Percentiles rank a stretch among this genome's conserved stretches.
Evolutionary conservation across 2,797 vertebrate genomes (phyloP).

Genomic region (Danio aesculapii): DNA sequence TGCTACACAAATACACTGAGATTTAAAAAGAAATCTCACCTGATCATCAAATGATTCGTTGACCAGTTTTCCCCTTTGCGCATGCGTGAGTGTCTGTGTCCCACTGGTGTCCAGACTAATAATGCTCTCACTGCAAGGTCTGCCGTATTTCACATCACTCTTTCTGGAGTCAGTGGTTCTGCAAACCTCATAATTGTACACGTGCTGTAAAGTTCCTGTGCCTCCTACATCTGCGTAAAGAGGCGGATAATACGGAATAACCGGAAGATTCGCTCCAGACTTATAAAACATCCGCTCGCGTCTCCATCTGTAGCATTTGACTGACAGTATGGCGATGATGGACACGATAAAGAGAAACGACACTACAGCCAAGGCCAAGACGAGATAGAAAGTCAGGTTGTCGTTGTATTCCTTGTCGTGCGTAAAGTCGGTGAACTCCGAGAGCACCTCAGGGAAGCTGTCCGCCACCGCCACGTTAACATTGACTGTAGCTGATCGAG

Average conservation of each 20-base stretch:
- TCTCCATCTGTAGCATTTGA: too few species aligned
- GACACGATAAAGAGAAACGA: too few species aligned
- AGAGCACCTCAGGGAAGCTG: slow-evolving; percentile 50
- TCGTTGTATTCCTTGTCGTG: not conserved
- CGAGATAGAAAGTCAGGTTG: slow-evolving; percentile 53
- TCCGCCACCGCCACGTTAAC: slow-evolving; percentile 55
- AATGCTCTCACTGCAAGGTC: slow-evolving; percentile 38
- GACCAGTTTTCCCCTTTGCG: slow-evolving; percentile 8
- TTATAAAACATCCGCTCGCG: slow-evolving; percentile 33
- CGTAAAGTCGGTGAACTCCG: slow-evolving; percentile 34
- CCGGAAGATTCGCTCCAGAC: too few species aligned
- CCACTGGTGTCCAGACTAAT: slow-evolving; percentile 51
- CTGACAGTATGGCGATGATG: too few species aligned
- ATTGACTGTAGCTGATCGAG: slow-evolving; percentile 55
- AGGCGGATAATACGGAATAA: not conserved
- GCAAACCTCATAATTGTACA: slow-evolving; percentile 61
- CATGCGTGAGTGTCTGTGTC: slow-evolving; percentile 50
- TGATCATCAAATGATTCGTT: not conserved
- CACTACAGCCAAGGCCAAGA: slow-evolving; percentile 64
- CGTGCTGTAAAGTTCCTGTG: slow-evolving; percentile 58
- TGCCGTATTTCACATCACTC: too few species aligned
- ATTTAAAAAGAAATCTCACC: slow-evolving; percentile 47
- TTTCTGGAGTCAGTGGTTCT: slow-evolving; percentile 61
- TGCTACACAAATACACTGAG: too few species aligned
- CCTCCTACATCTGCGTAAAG: slow-evolving; percentile 61